Evolutionary conservation across 2,113 vertebrate genomes (phyloP), one percentile per base, ranked within the genome.

Genomic region (Mugil cephalus): DNA sequence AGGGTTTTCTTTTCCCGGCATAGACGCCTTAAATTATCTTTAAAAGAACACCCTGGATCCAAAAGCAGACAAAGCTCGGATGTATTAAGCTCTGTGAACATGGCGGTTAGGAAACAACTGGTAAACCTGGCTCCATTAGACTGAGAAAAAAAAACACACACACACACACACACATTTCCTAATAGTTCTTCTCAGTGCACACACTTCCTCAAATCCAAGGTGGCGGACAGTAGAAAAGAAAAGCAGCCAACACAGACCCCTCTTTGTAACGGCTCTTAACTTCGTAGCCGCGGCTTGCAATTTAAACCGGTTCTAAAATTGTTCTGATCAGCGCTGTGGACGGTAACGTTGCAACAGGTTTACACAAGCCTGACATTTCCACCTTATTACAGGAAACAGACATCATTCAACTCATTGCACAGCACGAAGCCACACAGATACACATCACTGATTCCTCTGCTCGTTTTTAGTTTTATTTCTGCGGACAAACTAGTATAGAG

Each of bases 121-220:
- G n/a, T 4, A 14, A 15, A 38, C 1, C 12, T 12, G 36, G n/a
- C n/a, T n/a, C n/a, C n/a, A n/a, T n/a, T n/a, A n/a, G n/a, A n/a
- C n/a, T n/a, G n/a, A n/a, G n/a, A n/a, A n/a, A n/a, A n/a, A n/a
- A n/a, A n/a, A n/a, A n/a, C n/a, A n/a, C n/a, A n/a, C n/a, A n/a
- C n/a, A n/a, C n/a, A n/a, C n/a, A 14, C 10, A 14, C 2, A 12
- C 15, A 52, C 4, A 21, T 13, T 40, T 69, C 51, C n/a, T 2
- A 13, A 69, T 0, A 38, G 24, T 13, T 9, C 3, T 10, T 8
- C 9, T 19, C 11, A 1, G 34, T 4, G 2, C 7, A n/a, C 2
- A 18, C 10, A 47, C 65, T 62, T 69, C 63, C 52, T 69, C n/a
- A 40, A 39, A 46, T 24, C 11, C 50, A 71, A 58, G 30, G 12